phyloP scores from a whole-genome alignment of 2,888 invertebrate species.

The Sipha maydis region DNA sequence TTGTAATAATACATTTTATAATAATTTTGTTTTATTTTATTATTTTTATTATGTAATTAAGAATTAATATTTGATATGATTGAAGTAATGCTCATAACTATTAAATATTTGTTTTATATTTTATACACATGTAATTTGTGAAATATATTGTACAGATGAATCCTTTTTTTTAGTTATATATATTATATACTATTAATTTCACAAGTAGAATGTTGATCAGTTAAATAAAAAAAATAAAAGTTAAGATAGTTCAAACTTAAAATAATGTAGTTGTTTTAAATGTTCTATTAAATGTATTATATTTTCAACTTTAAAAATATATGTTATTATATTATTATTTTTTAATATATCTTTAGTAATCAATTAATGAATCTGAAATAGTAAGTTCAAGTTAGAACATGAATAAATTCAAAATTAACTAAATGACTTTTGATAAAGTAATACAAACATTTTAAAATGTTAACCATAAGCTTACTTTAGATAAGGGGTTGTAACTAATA shows the following conservation, averaged over 20 bases:
- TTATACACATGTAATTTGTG: background rate
- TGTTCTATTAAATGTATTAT: too few relatives aligned
- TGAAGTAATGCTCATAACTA: background rate
- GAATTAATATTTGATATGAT: slow-evolving; percentile 21
- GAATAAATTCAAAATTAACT: too few relatives aligned
- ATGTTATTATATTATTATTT: too few relatives aligned
- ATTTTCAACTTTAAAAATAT: too few relatives aligned
- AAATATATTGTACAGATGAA: background rate
- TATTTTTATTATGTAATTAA: slow-evolving; percentile 42
- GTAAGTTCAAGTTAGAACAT: too few relatives aligned
- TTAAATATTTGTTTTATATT: slow-evolving; percentile 1
- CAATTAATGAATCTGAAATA: background rate
- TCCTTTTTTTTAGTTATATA: background rate
- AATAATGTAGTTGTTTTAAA: too few relatives aligned
- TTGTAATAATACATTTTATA: slow-evolving; percentile 36
- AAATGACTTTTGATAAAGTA: background rate
- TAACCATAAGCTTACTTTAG: too few relatives aligned
- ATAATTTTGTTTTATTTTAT: slow-evolving; percentile 46
- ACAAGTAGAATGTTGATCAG: background rate
- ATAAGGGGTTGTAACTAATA: too few relatives aligned
- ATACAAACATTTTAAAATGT: background rate
- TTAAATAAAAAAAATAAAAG: background rate
- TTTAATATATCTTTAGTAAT: background rate
- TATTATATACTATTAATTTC: background rate
- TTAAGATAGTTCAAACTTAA: too few relatives aligned